Base-by-base conservation (phyloP, 2,888 invertebrate genomes). In the Xylota segnis region DNA sequence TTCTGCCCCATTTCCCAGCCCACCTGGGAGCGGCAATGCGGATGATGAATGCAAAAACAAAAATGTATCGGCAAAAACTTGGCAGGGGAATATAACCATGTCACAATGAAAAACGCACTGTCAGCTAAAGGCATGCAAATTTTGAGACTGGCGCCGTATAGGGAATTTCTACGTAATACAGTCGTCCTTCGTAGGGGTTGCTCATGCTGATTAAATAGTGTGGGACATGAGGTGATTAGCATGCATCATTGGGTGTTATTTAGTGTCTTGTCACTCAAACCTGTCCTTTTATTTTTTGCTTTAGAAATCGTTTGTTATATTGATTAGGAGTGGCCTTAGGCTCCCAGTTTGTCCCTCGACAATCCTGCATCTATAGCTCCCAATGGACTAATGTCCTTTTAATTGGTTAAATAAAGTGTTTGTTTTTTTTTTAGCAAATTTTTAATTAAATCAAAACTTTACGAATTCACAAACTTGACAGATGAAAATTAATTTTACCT, bases 361-460 rank as follows among this genome's bases (percentile, higher is more conserved):
- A 12, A 32, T 5, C 34, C 12, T 14, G n/a, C 29, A 68, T 54
- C 43, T 54, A 68, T 68, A 6, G 4, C 5, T 37, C 10, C 10
- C 23, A 34, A 14, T 18, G 4, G 29, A 16, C 0, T n/a, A 43
- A 45, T 50, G 72, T 37, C 59, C 40, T 61, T 72, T 50, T 14
- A 72, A 50, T 61, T 50, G 29, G 27, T 37, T 40, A 58, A 58
- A 23, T 54, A 56, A 68, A 54, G 56, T 32, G 14, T 10, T 23
- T 32, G 23, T 58, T 47, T 34, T 6, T 63, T 12, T 47, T 68
- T 76, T 40, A 2, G 45, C 58, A 65, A 76, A 43, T 68, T 78
- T 83, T 72, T 83, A 83, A 83, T 83, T 78, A 78, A 83, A 78
- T 77, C 71, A 61, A 47, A 77, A 83, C 72, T 72, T 83, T 78